Base-by-base conservation (phyloP, 2,797 vertebrate genomes). In the Falco cherrug region DNA sequence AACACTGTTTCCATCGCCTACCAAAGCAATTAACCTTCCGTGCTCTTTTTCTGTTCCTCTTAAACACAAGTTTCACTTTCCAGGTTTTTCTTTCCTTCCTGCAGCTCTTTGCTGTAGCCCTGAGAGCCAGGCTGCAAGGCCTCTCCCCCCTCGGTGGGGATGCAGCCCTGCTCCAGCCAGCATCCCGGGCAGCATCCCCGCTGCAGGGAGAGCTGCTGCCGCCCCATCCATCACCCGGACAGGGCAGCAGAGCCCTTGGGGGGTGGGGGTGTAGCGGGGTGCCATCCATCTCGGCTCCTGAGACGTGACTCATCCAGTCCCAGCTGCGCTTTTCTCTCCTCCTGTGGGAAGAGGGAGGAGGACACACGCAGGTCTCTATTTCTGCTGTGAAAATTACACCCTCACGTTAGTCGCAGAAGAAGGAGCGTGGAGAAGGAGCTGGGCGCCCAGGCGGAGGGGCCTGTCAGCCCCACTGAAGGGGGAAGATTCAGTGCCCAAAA, bases 231-330 rank as follows among this genome's bases (percentile, higher is more conserved):
- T 69, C 70, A 17, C 20, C 19, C 3, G 1, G 6, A 2, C 0
- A 11, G 78, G 65, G 65, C 82, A 35, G 47, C 31, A 11, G 22
- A 5, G 29, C 15, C 43, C 43, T 2, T 5, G 24, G 54, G 37
- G 60, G 31, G 41, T 47, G 29, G 22, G 50, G 51, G 70, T 16
- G 47, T 18, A 25, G 35, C 22, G 68, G 73, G 47, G 29, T 68
- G 75, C 43, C 88, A 84, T 76, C 47, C 78, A 31, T 61, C 85
- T 61, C 65, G 1, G 60, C 91, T 94, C 74, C 85, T 67, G 70
- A 89, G 37, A 18, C 1, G 11, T 97, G 96, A 97, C 78, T 97
- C 96, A 97, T n/a, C 57, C 78, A 35, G 81, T 39, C 89, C 92
- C 96, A 95, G 95, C 95, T 95, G 95, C 12, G 9, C 75, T 97